Conservation (phyloP, 2,888 invertebrate species). For the Dendrolimus pini region DNA sequence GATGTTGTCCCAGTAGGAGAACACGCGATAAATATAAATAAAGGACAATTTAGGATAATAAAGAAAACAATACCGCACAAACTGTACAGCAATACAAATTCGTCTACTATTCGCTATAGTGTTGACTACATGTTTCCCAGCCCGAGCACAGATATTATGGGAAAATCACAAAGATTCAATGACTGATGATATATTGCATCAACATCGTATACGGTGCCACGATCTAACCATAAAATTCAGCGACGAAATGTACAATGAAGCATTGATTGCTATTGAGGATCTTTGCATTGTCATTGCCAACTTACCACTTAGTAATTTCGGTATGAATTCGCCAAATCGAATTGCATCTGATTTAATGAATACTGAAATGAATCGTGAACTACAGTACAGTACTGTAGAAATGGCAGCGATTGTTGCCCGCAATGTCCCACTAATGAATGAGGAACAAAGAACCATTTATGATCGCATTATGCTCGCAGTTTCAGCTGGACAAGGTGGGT, state of each 20-base stretch:
- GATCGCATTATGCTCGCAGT: conserved; percentile 13
- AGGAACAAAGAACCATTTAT: conserved; percentile 13
- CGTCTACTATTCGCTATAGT: conserved; percentile 6
- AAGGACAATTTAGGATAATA: too few relatives aligned
- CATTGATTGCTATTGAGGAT: conserved; percentile 18
- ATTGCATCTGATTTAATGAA: conserved; percentile 15
- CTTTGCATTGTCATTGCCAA: conserved; percentile 17
- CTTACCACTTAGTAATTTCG: conserved; percentile 11
- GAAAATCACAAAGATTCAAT: conserved; percentile 18
- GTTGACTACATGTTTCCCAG: conserved; percentile 10
- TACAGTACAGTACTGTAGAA: conserved; percentile 16
- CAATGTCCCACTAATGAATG: conserved; percentile 15
- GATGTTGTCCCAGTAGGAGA: too few relatives aligned
- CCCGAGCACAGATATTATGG: conserved; percentile 11
- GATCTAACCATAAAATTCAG: conserved; percentile 18
- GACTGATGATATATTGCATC: conserved; percentile 18
- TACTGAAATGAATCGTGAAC: conserved; percentile 18
- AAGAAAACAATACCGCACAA: too few relatives aligned
- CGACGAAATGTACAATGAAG: conserved; percentile 12
- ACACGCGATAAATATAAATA: too few relatives aligned
- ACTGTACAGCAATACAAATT: conserved; percentile 23
- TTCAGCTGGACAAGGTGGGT: conserved; percentile 10
- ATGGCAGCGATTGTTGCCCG: conserved; percentile 15
- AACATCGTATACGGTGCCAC: conserved; percentile 16
- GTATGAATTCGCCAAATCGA: conserved; percentile 12